Evolutionary conservation across 2,797 vertebrate genomes (phyloP).

Genomic region (Sarcophilus harrisii): DNA sequence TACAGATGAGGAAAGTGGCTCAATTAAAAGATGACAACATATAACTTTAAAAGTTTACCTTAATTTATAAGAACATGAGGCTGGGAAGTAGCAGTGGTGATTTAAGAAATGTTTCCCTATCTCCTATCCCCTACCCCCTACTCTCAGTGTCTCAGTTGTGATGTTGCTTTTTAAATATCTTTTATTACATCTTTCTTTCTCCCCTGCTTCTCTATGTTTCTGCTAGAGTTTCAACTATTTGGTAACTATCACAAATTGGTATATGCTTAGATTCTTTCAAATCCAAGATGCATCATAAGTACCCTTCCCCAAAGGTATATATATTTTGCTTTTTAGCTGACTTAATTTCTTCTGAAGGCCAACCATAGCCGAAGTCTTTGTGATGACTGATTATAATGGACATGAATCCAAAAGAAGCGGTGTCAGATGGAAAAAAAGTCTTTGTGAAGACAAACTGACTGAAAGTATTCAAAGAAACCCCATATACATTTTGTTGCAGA

Average conservation of each 20-base stretch:
- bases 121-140: too few relatives aligned
- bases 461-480: conserved; percentile 75
- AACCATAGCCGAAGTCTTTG: conserved; percentile 5
- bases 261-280: neutral
- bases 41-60: neutral
- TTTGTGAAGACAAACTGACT: conserved; percentile 76
- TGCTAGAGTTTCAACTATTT: neutral
- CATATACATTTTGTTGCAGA: conserved; percentile 77
- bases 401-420: conserved; percentile 46
- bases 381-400: conserved; percentile 55
- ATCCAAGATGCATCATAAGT: neutral
- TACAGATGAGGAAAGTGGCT: neutral
- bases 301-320: neutral
- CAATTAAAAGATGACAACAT: neutral
- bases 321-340: neutral
- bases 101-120: neutral
- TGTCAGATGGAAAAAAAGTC: conserved; percentile 67
- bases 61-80: neutral
- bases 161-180: neutral
- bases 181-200: neutral
- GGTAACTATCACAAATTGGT: neutral
- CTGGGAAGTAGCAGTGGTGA: neutral
- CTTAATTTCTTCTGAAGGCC: conserved; percentile 48
- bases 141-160: neutral
- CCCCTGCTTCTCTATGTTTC: neutral